Percentiles rank a stretch among this genome's conserved stretches.
Conservation (phyloP, 2,888 invertebrate genomes). For the Acleris laterana region DNA sequence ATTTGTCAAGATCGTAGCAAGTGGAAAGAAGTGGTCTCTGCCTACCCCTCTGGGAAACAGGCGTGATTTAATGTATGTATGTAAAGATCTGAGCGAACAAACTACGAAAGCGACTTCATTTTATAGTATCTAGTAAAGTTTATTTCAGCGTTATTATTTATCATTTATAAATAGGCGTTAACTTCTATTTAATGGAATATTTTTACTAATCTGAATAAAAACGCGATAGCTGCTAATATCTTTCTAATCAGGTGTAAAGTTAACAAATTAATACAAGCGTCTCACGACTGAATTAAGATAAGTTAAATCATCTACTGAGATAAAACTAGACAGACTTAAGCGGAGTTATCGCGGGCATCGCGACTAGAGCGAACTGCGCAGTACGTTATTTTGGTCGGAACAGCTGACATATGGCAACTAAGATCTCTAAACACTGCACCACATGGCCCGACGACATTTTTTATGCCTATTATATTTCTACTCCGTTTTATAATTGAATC, state of each 20-base stretch:
- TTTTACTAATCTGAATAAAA: slow-evolving; percentile 5
- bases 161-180: too few species aligned
- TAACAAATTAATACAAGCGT: neutral
- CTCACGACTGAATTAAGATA: slow-evolving; percentile 1
- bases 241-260: slow-evolving; percentile 12
- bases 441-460: slow-evolving; percentile 50
- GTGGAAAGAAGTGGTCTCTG: too few species aligned
- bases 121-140: too few species aligned
- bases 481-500: slow-evolving; percentile 17
- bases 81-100: too few species aligned
- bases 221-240: slow-evolving; percentile 1
- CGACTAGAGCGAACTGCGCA: slow-evolving; percentile 56
- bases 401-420: slow-evolving; percentile 68
- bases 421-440: slow-evolving; percentile 47
- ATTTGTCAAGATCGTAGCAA: too few species aligned
- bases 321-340: slow-evolving; percentile 5
- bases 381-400: slow-evolving; percentile 66
- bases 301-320: neutral
- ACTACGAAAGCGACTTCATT: too few species aligned
- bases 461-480: slow-evolving; percentile 40
- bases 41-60: too few species aligned
- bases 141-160: too few species aligned
- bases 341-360: slow-evolving; percentile 24
- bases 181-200: slow-evolving; percentile 19
- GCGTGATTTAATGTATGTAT: too few species aligned